These are phyloP conservation scores for Carcharodon carcharias DNA, from an alignment of 2,797 vertebrate species.

Conservation along the genomic window DNA sequence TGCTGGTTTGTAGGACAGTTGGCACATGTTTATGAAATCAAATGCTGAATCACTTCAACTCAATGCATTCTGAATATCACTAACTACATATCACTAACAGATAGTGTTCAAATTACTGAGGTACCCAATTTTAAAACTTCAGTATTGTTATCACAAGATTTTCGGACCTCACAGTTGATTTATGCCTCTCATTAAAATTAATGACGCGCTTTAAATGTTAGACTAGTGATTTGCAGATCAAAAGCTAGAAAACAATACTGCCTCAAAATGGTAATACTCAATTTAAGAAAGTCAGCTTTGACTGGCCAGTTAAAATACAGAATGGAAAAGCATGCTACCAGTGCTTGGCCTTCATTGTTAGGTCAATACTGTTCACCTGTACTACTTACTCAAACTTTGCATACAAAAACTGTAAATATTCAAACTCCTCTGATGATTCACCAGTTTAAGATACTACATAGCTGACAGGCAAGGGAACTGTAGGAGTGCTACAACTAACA, in stretches of 20 bases:
- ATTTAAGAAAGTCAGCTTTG: neutral
- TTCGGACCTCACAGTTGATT: neutral
- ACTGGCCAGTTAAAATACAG: neutral
- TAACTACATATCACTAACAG: neutral
- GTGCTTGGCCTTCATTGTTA: neutral
- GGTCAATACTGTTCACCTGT: neutral
- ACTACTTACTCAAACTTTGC: neutral
- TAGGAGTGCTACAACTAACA: neutral
- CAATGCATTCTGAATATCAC: neutral
- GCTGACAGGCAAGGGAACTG: neutral
- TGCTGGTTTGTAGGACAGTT: neutral
- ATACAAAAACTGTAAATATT: neutral
- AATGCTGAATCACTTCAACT: neutral
- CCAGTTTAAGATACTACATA: neutral
- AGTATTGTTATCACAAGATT: neutral
- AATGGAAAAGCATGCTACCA: neutral
- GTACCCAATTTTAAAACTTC: neutral
- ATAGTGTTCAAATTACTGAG: neutral
- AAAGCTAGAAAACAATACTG: neutral
- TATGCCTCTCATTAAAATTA: neutral
- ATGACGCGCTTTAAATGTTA: neutral
- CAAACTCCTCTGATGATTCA: neutral
- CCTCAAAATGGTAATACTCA: neutral
- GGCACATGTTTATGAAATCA: neutral
- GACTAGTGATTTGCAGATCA: neutral